These are phyloP conservation scores for Venustoraphidia nigricollis DNA, from an alignment of 2,888 invertebrate species.

Conservation along the genomic window DNA sequence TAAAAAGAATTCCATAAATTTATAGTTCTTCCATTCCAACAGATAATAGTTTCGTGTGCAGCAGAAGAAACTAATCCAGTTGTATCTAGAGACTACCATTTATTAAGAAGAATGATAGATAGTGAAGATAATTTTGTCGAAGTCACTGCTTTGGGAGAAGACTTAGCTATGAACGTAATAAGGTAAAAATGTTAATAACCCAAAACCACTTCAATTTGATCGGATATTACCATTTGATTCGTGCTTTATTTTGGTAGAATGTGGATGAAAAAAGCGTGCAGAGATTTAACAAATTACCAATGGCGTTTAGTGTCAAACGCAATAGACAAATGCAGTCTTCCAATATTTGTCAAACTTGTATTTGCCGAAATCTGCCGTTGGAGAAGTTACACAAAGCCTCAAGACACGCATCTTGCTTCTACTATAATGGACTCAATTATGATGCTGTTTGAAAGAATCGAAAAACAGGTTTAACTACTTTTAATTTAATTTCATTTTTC, in stretches of 20 bases:
- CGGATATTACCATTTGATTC: neutral
- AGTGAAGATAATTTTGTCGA: slow-evolving; percentile 78
- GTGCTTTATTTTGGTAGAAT: slow-evolving; percentile 34
- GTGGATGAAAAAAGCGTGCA: slow-evolving; percentile 84
- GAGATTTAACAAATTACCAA: slow-evolving; percentile 83
- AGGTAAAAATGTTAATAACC: slow-evolving; percentile 30
- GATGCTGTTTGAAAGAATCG: slow-evolving; percentile 90
- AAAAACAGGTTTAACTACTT: slow-evolving; percentile 53
- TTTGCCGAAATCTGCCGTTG: slow-evolving; percentile 95
- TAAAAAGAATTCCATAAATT: slow-evolving; percentile 1
- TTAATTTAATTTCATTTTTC: neutral
- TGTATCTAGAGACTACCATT: slow-evolving; percentile 75
- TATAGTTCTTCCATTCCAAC: slow-evolving; percentile 5
- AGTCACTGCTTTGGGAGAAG: slow-evolving; percentile 80
- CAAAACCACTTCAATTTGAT: neutral
- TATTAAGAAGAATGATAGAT: slow-evolving; percentile 76
- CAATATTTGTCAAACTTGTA: slow-evolving; percentile 93
- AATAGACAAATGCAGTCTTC: slow-evolving; percentile 81
- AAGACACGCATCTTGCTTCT: slow-evolving; percentile 82
- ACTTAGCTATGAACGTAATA: slow-evolving; percentile 84
- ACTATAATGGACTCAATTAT: slow-evolving; percentile 96
- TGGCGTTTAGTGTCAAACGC: slow-evolving; percentile 91
- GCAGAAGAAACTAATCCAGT: slow-evolving; percentile 74
- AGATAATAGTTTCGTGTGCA: slow-evolving; percentile 85
- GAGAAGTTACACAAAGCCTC: slow-evolving; percentile 90